Percentiles rank a stretch among this genome's conserved stretches.
Conservation (phyloP, 2,797 vertebrate species). For the Acrocephalus scirpaceus region DNA sequence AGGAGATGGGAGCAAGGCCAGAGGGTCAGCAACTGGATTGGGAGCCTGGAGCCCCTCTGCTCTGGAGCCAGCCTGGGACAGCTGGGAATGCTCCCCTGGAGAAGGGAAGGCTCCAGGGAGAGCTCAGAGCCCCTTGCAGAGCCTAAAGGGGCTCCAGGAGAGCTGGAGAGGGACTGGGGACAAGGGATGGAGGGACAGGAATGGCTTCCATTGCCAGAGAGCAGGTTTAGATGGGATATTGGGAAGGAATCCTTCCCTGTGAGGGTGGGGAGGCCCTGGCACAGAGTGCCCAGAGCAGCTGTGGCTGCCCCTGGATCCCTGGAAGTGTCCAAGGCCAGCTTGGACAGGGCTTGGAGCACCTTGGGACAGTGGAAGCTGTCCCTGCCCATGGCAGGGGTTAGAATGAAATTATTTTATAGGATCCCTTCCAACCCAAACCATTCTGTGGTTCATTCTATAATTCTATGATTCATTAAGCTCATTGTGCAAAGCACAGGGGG, state of each 20-base stretch:
- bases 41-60: neutral
- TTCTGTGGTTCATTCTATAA: neutral
- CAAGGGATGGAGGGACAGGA: neutral
- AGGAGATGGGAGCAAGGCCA: neutral
- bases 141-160: neutral
- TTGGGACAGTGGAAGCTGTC: fast-evolving
- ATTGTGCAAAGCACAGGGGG: fast-evolving
- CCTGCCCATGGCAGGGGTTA: neutral
- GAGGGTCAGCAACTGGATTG: neutral
- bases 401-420: too few species aligned
- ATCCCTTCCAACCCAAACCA: neutral
- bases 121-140: fast-evolving
- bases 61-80: neutral
- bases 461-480: neutral
- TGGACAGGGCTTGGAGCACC: fast-evolving
- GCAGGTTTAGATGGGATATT: fast-evolving
- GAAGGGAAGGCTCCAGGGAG: neutral
- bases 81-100: neutral
- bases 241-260: fast-evolving
- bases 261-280: neutral
- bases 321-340: neutral
- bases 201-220: neutral
- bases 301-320: neutral
- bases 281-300: neutral
- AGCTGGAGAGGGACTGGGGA: neutral